Evolutionary conservation across 2,888 invertebrate genomes (phyloP).

Genomic region (Keiferia lycopersicella): DNA sequence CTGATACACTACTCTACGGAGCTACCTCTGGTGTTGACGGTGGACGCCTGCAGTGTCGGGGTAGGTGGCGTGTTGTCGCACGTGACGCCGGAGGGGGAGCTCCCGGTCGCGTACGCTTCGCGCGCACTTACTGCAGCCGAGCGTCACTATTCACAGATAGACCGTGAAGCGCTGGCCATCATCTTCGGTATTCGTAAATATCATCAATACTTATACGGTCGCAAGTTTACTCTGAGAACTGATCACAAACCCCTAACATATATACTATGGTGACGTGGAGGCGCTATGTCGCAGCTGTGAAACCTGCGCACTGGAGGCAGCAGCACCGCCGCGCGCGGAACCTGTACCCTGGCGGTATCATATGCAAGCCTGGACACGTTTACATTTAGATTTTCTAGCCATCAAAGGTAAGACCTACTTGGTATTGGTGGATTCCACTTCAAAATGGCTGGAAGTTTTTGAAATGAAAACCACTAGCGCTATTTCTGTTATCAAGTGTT

Average conservation of each 20-base stretch:
- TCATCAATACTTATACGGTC: slow-evolving; percentile 21
- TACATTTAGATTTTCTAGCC: slow-evolving; percentile 14
- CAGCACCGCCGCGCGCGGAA: neutral
- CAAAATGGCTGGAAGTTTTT: slow-evolving; percentile 2
- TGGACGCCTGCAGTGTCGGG: slow-evolving; percentile 18
- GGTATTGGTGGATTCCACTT: neutral
- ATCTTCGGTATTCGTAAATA: slow-evolving; percentile 4
- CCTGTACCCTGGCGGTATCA: neutral
- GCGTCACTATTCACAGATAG: slow-evolving; percentile 25
- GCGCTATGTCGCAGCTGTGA: neutral
- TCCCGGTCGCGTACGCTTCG: slow-evolving; percentile 25
- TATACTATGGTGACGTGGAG: slow-evolving; percentile 4
- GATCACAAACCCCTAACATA: neutral
- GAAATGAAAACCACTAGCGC: neutral
- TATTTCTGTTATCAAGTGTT: neutral
- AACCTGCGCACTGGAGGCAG: neutral
- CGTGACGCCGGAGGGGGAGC: slow-evolving; percentile 28
- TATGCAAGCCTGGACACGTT: neutral
- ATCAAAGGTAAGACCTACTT: slow-evolving; percentile 3
- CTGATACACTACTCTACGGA: slow-evolving; percentile 26
- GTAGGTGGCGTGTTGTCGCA: slow-evolving; percentile 27
- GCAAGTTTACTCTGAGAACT: slow-evolving; percentile 4
- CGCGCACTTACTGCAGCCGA: slow-evolving; percentile 25
- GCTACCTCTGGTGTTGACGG: slow-evolving; percentile 26
- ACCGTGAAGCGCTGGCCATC: slow-evolving; percentile 26